Evolutionary conservation across 1,140 invertebrate genomes (phyloP).

Genomic region (Hylaeus volcanicus): DNA sequence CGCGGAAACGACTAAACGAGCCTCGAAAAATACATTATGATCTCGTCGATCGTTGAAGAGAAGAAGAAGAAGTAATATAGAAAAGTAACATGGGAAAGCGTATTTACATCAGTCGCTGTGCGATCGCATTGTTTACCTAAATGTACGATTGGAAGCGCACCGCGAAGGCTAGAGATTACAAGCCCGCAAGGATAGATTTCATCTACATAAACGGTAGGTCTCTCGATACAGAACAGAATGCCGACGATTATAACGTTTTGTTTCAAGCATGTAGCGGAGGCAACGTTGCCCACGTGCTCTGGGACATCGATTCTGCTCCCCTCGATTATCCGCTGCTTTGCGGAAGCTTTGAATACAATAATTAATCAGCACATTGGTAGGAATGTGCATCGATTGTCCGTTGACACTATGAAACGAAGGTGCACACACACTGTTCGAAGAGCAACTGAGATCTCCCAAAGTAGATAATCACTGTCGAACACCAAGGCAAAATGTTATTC

Average conservation of each 20-base stretch:
- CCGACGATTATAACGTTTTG: background rate
- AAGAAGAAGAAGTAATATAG: background rate
- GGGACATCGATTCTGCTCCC: background rate
- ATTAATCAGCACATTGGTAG: background rate
- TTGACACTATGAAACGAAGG: background rate
- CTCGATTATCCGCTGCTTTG: background rate
- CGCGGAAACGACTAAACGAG: background rate
- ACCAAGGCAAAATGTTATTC: no score
- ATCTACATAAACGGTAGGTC: background rate
- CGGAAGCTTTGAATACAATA: background rate
- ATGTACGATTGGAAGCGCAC: background rate
- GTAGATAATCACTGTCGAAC: no score
- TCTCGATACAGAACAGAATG: no score
- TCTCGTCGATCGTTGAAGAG: background rate
- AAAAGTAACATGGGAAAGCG: background rate
- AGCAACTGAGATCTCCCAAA: no score
- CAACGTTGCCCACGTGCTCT: constrained; percentile 25
- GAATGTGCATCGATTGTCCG: background rate
- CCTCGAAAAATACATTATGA: background rate
- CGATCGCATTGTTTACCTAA: background rate
- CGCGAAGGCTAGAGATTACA: background rate
- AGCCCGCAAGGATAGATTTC: background rate
- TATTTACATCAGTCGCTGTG: background rate
- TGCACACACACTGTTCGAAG: background rate
- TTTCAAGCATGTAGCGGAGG: background rate